Evolutionary conservation across 2,888 invertebrate species (phyloP), one percentile per base, ranked within the genome.

Genomic region (Eupithecia exiguata): DNA sequence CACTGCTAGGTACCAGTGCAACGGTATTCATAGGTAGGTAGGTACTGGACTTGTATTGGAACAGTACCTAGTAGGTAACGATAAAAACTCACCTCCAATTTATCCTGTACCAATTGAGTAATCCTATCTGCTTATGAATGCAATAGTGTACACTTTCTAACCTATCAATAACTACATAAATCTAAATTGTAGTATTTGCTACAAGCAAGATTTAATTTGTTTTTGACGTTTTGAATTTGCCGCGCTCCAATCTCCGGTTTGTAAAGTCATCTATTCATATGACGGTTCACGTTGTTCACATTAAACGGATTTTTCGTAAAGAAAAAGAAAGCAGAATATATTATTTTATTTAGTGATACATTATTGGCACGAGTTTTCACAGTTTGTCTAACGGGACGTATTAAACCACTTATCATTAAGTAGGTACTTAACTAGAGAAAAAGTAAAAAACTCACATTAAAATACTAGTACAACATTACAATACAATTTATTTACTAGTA

Each of bases 201-300:
- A 21, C 25, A 53, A 53, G 21, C 53, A 53, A 53, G 21, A 58
- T 58, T n/a, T n/a, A n/a, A n/a, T n/a, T 58, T 25, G 12, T n/a
- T n/a, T n/a, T 12, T 65, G 63, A 65, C 63, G 21, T 38, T 65
- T 21, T n/a, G 35, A 65, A 65, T 65, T 65, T 65, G 21, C 63
- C 63, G 63, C 63, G 10, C 35, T 62, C 9, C 62, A 21, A 21
- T 5, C 21, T 58, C 21, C 21, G 3, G 1, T 25, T 35, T 16
- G 18, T 62, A 35, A 62, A 62, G 35, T 18, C 62, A 18, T 62
- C 62, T 62, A 62, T 30, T 62, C 62, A 62, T 35, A 35, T 7
- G 16, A 16, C 35, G 35, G 18, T 35, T 62, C 9, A 21, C 21
- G 21, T 16, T 16, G 9, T 2, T 58, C 58, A 58, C 9, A 1